These are phyloP conservation scores for Erebia palarica DNA, from an alignment of 2,888 invertebrate genomes.

Conservation along the genomic window DNA sequence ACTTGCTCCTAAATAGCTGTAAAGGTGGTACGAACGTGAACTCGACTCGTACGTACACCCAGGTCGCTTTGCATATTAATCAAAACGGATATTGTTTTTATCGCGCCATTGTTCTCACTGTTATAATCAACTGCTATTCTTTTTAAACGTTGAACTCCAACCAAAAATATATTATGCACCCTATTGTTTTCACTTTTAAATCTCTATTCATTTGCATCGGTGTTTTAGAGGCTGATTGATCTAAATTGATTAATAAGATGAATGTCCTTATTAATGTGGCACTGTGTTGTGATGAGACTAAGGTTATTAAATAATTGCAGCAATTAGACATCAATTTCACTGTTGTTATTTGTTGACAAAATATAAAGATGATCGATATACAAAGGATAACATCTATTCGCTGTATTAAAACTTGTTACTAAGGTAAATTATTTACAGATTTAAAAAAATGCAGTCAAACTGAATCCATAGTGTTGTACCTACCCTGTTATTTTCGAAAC, in stretches of 20 bases:
- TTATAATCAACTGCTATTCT: conserved; percentile 32
- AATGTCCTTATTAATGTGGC: conserved; percentile 25
- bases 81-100: conserved; percentile 44
- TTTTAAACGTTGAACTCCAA: conserved; percentile 14
- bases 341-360: conserved; percentile 1
- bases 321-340: conserved; percentile 38
- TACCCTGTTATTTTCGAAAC: not conserved
- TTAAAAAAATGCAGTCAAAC: too few species aligned
- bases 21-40: conserved; percentile 31
- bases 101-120: conserved; percentile 43
- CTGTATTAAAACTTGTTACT: too few species aligned
- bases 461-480: too few species aligned
- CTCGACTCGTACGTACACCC: conserved; percentile 17
- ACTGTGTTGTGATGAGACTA: conserved; percentile 18
- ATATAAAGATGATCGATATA: not conserved
- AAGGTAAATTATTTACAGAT: too few species aligned
- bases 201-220: conserved; percentile 10
- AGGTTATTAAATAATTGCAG: conserved; percentile 26
- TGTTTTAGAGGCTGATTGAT: conserved; percentile 23
- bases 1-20: conserved; percentile 30
- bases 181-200: conserved; percentile 19
- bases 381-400: not conserved
- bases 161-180: conserved; percentile 20
- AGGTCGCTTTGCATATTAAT: conserved; percentile 45
- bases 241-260: conserved; percentile 34